Base-by-base conservation (phyloP, 1,140 invertebrate species). In the Sinella curviseta region DNA sequence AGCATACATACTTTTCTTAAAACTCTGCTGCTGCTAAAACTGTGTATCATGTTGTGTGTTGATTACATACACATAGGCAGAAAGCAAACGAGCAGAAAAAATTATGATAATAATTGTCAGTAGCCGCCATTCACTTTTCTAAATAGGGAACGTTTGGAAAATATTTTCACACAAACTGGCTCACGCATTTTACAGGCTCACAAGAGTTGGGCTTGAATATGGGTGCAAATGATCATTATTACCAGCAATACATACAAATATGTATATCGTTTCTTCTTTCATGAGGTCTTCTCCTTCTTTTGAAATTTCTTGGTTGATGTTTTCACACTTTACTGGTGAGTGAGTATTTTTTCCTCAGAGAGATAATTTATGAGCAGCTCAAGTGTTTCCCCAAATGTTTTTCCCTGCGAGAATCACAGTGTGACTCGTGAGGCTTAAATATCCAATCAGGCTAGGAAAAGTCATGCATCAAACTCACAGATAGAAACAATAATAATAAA, bases 321-420 rank as follows among this genome's bases (percentile, higher is more conserved):
- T 70, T 70, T 70, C 8, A 70, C 26, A 70, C 28, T 70, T 70
- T 30, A n/a, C 24, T 65, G 57, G 57, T 26, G 57, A 65, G 65
- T 70, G 65, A 70, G 31, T 70, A 70, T 70, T 70, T 70, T 33
- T 70, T 70, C 31, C 8, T 60, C 14, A 48, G 39, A 17, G 26
- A 70, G 65, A 70, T 70, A 70, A 70, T 70, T 70, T 70, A 70
- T 70, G 65, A 70, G 65, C 65, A 70, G 65, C 65, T 70, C 65
- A 70, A 70, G 65, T 70, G 65, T 70, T 70, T 70, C 8, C 65
- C 65, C 65, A 70, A 70, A 70, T 70, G 65, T 70, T 70, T 70
- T 70, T 24, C 65, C 65, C 26, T 30, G 2, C 4, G 65, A 70
- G 65, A 70, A 70, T 70, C 65, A 70, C 65, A 70, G 2, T 31